A percentile compares a stretch with the other conserved stretches of the same genome.
Evolutionary conservation across 2,888 invertebrate genomes (phyloP).

Genomic region (Holacanthella duospinosa): DNA sequence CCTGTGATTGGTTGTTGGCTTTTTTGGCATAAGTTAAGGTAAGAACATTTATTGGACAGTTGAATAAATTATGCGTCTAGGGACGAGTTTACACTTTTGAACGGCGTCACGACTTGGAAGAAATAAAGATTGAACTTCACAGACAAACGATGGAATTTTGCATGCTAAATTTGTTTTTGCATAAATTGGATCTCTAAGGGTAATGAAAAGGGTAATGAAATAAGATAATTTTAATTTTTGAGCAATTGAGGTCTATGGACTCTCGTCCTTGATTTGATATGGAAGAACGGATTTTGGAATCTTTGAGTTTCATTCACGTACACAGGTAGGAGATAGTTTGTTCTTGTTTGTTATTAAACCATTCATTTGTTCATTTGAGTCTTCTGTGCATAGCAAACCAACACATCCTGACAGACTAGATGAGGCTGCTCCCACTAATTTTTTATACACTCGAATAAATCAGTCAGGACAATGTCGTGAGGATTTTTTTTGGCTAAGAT

Average conservation of each 20-base stretch:
- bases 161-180: no score
- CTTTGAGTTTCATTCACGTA: not conserved
- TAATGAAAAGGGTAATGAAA: no score
- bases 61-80: no score
- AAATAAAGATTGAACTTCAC: no score
- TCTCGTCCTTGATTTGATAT: conserved; percentile 33
- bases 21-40: no score
- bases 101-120: no score
- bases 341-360: not conserved
- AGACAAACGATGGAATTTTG: no score
- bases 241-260: conserved; percentile 24
- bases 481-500: not conserved
- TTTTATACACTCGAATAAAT: not conserved
- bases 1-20: no score
- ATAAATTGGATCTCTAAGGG: no score
- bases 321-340: not conserved
- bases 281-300: not conserved
- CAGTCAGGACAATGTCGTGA: not conserved
- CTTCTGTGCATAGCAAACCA: not conserved
- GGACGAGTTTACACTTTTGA: no score
- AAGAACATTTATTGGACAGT: no score
- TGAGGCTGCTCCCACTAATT: not conserved
- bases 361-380: not conserved
- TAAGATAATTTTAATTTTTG: no score
- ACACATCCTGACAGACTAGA: not conserved